These are phyloP conservation scores for Diarsia dahlii DNA, from an alignment of 2,888 invertebrate genomes.

Conservation along the genomic window DNA sequence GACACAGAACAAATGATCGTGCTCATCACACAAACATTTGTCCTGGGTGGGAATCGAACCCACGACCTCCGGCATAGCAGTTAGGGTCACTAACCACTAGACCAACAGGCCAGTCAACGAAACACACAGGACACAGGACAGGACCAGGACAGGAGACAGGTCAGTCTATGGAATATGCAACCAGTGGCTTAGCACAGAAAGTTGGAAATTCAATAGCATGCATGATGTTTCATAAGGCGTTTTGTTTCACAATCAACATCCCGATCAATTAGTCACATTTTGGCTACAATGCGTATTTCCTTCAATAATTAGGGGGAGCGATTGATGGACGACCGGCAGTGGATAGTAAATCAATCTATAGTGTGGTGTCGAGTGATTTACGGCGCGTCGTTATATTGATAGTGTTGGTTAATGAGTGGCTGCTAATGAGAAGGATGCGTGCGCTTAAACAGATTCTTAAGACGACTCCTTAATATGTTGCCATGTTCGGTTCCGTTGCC, in stretches of 20 bases:
- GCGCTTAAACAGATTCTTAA: constrained; percentile 52
- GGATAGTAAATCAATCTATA: constrained; percentile 80
- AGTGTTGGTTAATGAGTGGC: constrained; percentile 71
- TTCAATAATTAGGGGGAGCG: constrained; percentile 73
- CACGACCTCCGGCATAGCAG: no score
- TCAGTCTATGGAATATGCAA: neutral
- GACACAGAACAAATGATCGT: no score
- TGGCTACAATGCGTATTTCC: constrained; percentile 74
- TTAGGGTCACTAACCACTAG: no score
- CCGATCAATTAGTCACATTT: constrained; percentile 71
- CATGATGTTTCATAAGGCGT: neutral
- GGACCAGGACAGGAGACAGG: no score
- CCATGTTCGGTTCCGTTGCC: neutral
- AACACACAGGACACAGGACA: no score
- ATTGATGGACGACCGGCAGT: constrained; percentile 79
- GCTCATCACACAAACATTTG: no score
- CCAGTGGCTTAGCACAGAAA: neutral
- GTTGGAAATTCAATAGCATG: neutral
- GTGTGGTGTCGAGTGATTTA: constrained; percentile 74
- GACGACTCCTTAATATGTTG: constrained; percentile 4
- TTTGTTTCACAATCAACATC: neutral
- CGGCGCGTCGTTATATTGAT: constrained; percentile 69
- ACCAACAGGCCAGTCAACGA: no score
- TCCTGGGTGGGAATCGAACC: no score
- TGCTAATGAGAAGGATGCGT: constrained; percentile 68